Evolutionary conservation across 2,797 vertebrate genomes (phyloP).

Genomic region (Acipenser ruthenus): DNA sequence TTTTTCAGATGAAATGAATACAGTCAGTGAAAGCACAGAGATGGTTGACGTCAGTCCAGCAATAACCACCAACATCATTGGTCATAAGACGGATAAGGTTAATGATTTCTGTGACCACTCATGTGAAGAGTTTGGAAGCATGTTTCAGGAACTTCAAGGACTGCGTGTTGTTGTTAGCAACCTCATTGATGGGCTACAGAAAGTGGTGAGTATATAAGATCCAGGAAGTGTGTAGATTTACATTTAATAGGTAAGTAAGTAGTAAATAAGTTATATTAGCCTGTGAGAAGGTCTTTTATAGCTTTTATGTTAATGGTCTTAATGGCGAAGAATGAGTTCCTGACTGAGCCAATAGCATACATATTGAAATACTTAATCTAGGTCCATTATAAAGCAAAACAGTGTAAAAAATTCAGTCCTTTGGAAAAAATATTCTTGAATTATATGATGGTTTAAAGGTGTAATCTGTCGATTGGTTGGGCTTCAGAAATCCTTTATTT

Average conservation of each 20-base stretch:
- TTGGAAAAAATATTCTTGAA: too few relatives aligned
- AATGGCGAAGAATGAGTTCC: conserved; percentile 3
- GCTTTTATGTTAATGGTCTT: neutral
- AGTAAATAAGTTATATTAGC: neutral
- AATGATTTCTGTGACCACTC: conserved; percentile 83
- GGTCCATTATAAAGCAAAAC: conserved; percentile 8
- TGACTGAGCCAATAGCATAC: conserved; percentile 21
- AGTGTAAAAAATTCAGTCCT: too few relatives aligned
- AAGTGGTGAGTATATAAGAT: conserved; percentile 70
- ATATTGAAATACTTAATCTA: conserved; percentile 16
- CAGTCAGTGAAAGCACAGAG: conserved; percentile 75
- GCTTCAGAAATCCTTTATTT: too few relatives aligned
- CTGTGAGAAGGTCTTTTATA: neutral
- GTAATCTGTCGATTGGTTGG: too few relatives aligned
- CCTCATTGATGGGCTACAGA: conserved; percentile 81
- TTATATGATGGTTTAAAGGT: too few relatives aligned
- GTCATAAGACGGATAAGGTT: conserved; percentile 58
- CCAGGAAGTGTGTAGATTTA: too few relatives aligned
- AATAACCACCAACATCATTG: conserved; percentile 67
- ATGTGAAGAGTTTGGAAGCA: conserved; percentile 82
- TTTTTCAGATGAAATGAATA: conserved; percentile 68
- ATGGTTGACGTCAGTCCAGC: conserved; percentile 74
- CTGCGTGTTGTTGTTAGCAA: conserved; percentile 79
- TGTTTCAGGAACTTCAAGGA: conserved; percentile 87
- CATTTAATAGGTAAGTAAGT: neutral